Percentiles rank a stretch among this genome's conserved stretches.
Evolutionary conservation across 2,888 invertebrate species (phyloP).

Genomic region (Drosophila putrida): DNA sequence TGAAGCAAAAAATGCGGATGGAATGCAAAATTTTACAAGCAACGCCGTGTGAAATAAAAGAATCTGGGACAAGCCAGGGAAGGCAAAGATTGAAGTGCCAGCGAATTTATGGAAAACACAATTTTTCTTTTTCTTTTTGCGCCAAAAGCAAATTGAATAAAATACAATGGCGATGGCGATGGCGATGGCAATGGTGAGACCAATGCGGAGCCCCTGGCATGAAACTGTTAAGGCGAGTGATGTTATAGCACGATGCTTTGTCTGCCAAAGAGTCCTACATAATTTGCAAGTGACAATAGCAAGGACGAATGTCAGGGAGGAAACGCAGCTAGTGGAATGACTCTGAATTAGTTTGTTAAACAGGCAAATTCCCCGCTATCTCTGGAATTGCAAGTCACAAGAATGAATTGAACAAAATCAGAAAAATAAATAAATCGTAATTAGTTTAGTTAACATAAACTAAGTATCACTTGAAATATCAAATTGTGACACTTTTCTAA

Average conservation of each 20-base stretch:
- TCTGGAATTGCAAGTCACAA: neutral
- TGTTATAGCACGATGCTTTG: slow-evolving; percentile 31
- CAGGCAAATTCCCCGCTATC: slow-evolving; percentile 21
- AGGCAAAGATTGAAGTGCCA: slow-evolving; percentile 72
- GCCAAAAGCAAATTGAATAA: slow-evolving; percentile 74
- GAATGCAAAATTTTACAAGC: slow-evolving; percentile 69
- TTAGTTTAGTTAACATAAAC: slow-evolving; percentile 37
- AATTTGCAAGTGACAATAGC: slow-evolving; percentile 42
- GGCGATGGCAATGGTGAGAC: slow-evolving; percentile 13
- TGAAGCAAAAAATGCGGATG: slow-evolving; percentile 47
- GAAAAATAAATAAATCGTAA: slow-evolving; percentile 30
- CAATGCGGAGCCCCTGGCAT: slow-evolving; percentile 40
- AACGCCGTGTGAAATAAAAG: slow-evolving; percentile 47
- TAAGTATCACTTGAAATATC: neutral
- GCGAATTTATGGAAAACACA: slow-evolving; percentile 79
- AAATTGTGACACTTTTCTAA: neutral
- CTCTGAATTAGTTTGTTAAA: slow-evolving; percentile 31
- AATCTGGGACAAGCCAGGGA: slow-evolving; percentile 4
- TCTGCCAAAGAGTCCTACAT: slow-evolving; percentile 38
- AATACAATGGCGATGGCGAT: slow-evolving; percentile 62
- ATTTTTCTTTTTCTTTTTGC: slow-evolving; percentile 44
- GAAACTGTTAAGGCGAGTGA: slow-evolving; percentile 29
- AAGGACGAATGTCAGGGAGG: neutral
- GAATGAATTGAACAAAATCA: slow-evolving; percentile 27
- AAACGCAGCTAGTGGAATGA: slow-evolving; percentile 13